Evolutionary conservation across 2,113 vertebrate genomes (phyloP).

Genomic region (Halcyon malimbica): DNA sequence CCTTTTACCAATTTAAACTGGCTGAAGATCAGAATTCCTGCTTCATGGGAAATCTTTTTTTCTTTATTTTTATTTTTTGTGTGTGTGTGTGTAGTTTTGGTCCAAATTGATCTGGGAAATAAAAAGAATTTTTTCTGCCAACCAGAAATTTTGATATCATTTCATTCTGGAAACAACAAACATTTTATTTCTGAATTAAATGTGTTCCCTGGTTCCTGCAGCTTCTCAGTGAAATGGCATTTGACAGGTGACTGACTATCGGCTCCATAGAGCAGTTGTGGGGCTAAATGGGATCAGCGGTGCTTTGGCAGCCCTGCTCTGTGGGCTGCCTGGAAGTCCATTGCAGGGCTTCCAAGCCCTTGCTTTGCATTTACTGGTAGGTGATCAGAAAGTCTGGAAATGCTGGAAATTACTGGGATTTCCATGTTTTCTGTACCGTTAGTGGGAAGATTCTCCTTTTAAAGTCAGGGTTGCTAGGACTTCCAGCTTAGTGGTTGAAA

Average conservation of each 20-base stretch:
- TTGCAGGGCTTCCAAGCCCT: background rate
- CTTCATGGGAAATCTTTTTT: background rate
- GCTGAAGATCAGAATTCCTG: background rate
- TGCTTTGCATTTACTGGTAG: background rate
- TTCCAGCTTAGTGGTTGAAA: background rate
- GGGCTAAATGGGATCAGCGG: background rate
- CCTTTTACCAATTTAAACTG: background rate
- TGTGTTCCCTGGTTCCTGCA: background rate
- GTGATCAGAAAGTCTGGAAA: background rate
- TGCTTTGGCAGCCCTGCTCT: background rate
- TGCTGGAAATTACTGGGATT: slow-evolving; percentile 8
- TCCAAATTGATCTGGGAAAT: background rate
- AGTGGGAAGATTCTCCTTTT: background rate
- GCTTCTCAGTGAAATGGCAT: slow-evolving; percentile 19
- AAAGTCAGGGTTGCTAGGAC: background rate
- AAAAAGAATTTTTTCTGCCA: background rate
- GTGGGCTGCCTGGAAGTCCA: background rate
- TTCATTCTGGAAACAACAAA: background rate
- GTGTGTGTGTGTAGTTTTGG: background rate
- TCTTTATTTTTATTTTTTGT: background rate
- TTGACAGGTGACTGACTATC: slow-evolving; percentile 37
- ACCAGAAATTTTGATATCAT: background rate
- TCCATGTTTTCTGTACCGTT: background rate
- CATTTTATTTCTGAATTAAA: background rate
- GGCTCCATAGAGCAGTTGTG: background rate